Evolutionary conservation across 1,140 invertebrate genomes (phyloP).

Genomic region (Andrena cerasifolii): DNA sequence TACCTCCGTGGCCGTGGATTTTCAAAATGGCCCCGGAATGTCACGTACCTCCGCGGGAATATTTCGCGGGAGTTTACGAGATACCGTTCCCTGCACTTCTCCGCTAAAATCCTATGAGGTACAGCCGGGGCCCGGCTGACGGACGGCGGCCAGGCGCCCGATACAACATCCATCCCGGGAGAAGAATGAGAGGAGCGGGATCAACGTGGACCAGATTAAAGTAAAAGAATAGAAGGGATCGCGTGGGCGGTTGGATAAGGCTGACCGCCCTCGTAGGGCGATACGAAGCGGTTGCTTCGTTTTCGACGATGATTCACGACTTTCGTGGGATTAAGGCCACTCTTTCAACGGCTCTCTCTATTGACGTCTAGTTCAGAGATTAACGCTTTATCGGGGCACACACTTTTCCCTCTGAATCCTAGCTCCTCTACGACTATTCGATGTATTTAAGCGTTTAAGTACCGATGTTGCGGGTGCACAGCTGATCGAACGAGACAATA

Average conservation of each 20-base stretch:
- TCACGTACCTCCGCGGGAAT: conserved; percentile 54
- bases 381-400: no score
- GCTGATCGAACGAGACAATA: no score
- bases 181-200: conserved; percentile 7
- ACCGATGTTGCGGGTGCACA: no score
- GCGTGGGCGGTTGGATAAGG: background rate
- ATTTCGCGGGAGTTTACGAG: conserved; percentile 54
- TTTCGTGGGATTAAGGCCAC: background rate
- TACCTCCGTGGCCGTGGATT: conserved; percentile 55
- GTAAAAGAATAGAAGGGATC: background rate
- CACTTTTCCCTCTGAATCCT: no score
- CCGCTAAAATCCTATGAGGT: conserved; percentile 54
- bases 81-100: conserved; percentile 35
- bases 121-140: conserved; percentile 32
- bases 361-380: no score
- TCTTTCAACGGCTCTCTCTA: no score
- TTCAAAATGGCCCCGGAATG: conserved; percentile 54
- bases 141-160: conserved; percentile 29
- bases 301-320: background rate
- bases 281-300: background rate
- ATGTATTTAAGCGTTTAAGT: no score
- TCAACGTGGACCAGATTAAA: conserved; percentile 8
- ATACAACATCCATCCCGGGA: conserved; percentile 2
- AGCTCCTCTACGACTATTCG: no score
- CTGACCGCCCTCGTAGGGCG: background rate